These are phyloP conservation scores for Melanogrammus aeglefinus DNA, from an alignment of 2,797 vertebrate species.

Conservation along the genomic window DNA sequence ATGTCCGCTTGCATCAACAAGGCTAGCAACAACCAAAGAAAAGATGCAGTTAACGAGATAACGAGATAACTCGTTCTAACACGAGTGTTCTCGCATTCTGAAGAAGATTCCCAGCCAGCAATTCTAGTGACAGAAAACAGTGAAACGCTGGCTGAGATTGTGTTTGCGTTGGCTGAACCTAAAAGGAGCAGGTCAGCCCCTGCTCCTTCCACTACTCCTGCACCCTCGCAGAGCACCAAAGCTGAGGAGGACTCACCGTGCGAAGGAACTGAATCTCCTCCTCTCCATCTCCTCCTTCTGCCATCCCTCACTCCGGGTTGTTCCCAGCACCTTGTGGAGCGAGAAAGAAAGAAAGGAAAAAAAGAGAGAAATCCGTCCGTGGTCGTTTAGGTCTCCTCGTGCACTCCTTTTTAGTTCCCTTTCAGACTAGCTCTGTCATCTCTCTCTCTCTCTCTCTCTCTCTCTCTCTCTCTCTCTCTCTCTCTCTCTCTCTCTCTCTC, in stretches of 20 bases:
- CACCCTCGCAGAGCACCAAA: constrained; percentile 32
- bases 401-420: constrained; percentile 26
- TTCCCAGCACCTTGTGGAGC: constrained; percentile 71
- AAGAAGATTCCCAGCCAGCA: too few species aligned
- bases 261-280: constrained; percentile 92
- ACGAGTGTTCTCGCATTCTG: too few species aligned
- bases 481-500: constrained; percentile 12
- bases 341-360: constrained; percentile 60
- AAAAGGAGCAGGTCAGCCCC: not conserved
- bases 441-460: not conserved
- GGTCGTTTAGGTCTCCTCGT: constrained; percentile 26
- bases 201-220: constrained; percentile 14
- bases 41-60: not conserved
- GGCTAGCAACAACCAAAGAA: not conserved
- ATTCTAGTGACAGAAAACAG: too few species aligned
- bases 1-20: not conserved
- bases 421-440: constrained; percentile 32
- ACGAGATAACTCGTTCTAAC: not conserved
- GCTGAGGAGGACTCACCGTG: constrained; percentile 79
- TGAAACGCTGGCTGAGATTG: too few species aligned
- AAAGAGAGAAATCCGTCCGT: constrained; percentile 64
- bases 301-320: constrained; percentile 79
- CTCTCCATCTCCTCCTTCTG: constrained; percentile 88
- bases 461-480: constrained; percentile 1
- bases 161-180: too few species aligned